Evolutionary conservation across 2,113 vertebrate genomes (phyloP), one percentile per base, ranked within the genome.

Genomic region (Elephantulus edwardii): DNA sequence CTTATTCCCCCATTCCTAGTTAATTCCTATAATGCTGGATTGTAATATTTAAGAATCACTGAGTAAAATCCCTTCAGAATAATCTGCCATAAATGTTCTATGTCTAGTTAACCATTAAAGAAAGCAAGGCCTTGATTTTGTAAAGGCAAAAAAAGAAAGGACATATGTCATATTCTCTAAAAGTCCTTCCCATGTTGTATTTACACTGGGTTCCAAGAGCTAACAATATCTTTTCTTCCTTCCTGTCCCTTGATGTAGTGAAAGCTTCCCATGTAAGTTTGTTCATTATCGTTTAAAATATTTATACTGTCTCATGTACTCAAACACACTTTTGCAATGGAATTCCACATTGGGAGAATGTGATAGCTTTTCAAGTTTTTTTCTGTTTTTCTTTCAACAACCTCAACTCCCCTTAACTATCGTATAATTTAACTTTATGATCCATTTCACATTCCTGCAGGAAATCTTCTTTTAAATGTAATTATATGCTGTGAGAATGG

Each of bases 401-500:
- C 85, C 88, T 88, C 95, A 95, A 94, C 81, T 77, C 86, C 79
- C 95, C 93, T 96, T 92, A 94, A 88, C 80, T 93, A 91, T 97
- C 96, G 54, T 97, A 91, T 97, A 97, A 97, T 98, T 97, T 97
- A 96, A 93, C 70, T 80, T 92, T 75, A 88, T 95, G 96, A 96
- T 96, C 96, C 96, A 95, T 91, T 94, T 92, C 83, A 88, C 94
- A 91, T 96, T 93, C 91, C 82, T 96, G 16, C 91, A 96, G 96
- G 93, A 97, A 97, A 93, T 93, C 97, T 96, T 95, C 95, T 96
- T 94, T 97, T 97, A 97, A 95, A 95, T 91, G 93, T 97, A 96
- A 98, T 98, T 98, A 97, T 91, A 97, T 94, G 91, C 95, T 97
- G 96, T 66, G 79, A 97, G 96, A 97, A 97, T 28, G 86, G 96